Evolutionary conservation across 2,888 invertebrate genomes (phyloP), one percentile per base, ranked within the genome.

Genomic region (Meandrusa payeni): DNA sequence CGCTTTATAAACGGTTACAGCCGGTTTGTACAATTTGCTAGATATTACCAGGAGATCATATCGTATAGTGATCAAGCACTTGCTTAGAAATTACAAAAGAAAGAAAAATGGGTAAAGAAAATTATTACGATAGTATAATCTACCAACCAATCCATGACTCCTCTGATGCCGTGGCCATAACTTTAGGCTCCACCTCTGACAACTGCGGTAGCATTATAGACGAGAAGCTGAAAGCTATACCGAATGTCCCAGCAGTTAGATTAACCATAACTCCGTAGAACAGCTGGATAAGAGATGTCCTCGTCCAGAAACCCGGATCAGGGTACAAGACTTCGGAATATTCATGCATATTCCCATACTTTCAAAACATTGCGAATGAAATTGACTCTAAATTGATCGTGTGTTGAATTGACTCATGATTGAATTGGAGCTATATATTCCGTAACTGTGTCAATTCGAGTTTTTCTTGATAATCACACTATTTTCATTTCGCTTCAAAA

Each of bases 131-230:
- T 15, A 15, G 4, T 15, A 5, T 2, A 19, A 31, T 13, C 1
- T n/a, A 65, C 74, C 71, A 59, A 91, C 92, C 91, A 42, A 92
- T 90, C 91, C 91, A 91, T 17, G 91, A 89, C 26, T 86, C 85
- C 49, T 91, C 89, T 5, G 52, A 50, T 9, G 69, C 49, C 15
- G 85, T 74, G 0, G 89, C 74, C 6, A 55, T 48, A 34, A 91
- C 83, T 1, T 55, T 37, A 9, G 89, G 85, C 27, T 80, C 69
- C n/a, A 15, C 13, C 23, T 59, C 56, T 36, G 69, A 54, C 3
- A 92, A 57, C 49, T 91, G 91, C 0, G 91, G 90, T 11, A 91
- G 65, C 0, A 89, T 88, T 2, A 91, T 89, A 2, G 91, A 89
- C 1, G 91, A 87, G 47, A 91, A 92, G 1, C 90, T 91, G 55